Conservation (phyloP, 2,113 vertebrate genomes). For the Brachypteracias leptosomus region DNA sequence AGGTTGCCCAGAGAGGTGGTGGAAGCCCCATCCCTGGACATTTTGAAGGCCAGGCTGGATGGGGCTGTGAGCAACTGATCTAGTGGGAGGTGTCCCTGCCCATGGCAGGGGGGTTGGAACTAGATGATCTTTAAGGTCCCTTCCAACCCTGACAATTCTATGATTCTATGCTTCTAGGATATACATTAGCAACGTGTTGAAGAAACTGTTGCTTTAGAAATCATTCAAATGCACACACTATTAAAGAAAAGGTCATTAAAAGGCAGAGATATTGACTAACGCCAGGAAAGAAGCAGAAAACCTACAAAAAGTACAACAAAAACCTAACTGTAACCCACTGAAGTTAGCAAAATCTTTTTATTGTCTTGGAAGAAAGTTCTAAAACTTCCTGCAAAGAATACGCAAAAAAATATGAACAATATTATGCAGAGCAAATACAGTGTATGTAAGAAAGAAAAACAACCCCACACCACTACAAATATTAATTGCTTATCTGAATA, state of each 20-base stretch:
- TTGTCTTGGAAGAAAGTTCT: not conserved
- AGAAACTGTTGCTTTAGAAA: not conserved
- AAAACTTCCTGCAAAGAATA: not conserved
- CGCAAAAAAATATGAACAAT: not conserved
- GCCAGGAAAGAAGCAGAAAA: not conserved
- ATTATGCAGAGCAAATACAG: not conserved
- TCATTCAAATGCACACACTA: not conserved
- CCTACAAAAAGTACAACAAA: not conserved
- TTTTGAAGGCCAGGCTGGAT: no score
- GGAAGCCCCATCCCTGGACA: no score
- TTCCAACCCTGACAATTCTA: no score
- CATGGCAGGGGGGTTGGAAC: no score
- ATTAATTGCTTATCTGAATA: not conserved
- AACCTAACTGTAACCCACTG: not conserved
- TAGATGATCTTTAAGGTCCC: no score
- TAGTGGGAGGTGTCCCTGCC: no score
- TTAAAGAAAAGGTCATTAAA: not conserved
- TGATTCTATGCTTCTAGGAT: no score
- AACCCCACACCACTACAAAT: rapidly evolving
- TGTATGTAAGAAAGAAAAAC: not conserved
- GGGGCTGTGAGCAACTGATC: no score
- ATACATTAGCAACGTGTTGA: not conserved
- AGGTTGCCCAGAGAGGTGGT: no score
- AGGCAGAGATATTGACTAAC: not conserved
- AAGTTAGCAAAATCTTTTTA: not conserved